Evolutionary conservation across 1,140 invertebrate genomes (phyloP).

Genomic region (Dolichoris vasculosae): DNA sequence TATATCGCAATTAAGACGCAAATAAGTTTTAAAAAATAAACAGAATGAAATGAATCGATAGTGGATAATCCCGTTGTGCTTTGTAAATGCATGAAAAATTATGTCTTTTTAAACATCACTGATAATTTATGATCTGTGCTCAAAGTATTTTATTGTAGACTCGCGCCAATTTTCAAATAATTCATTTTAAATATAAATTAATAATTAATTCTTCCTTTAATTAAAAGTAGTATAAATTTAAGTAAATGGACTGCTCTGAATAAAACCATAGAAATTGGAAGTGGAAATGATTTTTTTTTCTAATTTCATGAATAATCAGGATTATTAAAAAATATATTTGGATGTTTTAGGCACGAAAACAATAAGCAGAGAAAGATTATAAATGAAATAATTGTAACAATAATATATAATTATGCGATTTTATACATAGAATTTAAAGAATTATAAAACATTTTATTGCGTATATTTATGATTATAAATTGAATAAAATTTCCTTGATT

Average conservation of each 20-base stretch:
- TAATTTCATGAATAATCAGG: neutral
- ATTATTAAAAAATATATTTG: neutral
- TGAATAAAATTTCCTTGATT: neutral
- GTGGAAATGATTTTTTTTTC: neutral
- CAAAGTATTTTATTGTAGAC: neutral
- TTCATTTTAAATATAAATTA: neutral
- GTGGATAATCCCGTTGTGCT: conserved; percentile 15
- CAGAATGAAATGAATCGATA: neutral
- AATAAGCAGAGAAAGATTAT: conserved; percentile 22
- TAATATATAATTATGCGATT: conserved; percentile 35
- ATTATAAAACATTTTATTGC: conserved; percentile 6
- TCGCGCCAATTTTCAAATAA: neutral
- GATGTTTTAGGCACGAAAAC: neutral
- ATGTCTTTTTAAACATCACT: conserved; percentile 21
- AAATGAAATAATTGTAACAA: conserved; percentile 20
- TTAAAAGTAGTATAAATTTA: neutral
- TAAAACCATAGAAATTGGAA: neutral
- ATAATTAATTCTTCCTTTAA: neutral
- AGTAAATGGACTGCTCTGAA: neutral
- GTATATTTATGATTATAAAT: neutral
- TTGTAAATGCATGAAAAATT: conserved; percentile 17
- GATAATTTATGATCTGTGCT: neutral
- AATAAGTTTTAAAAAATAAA: conserved; percentile 1
- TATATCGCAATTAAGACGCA: conserved; percentile 23
- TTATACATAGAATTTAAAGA: conserved; percentile 28